A percentile compares a stretch with the other conserved stretches of the same genome.
Conservation (phyloP, 2,888 invertebrate genomes). For the Monoplex corrugatus region DNA sequence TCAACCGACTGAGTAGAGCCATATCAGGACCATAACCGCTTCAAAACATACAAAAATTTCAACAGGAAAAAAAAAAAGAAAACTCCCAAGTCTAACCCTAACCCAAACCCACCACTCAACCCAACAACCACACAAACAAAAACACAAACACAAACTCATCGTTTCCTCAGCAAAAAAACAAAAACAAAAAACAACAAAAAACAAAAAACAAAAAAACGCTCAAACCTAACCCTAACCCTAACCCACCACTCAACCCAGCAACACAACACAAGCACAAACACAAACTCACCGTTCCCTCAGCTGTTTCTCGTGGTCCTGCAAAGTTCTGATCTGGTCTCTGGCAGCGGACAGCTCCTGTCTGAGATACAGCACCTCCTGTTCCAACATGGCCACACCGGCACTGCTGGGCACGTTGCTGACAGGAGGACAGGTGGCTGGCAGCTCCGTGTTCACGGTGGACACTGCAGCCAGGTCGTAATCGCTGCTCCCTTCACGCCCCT, state of each 20-base stretch:
- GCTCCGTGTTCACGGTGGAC: too few relatives aligned
- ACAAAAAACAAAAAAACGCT: too few relatives aligned
- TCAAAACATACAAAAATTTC: too few relatives aligned
- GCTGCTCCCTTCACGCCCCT: neutral
- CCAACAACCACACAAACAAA: neutral
- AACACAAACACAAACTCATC: neutral
- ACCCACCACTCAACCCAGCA: neutral
- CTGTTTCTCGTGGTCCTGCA: slow-evolving; percentile 82
- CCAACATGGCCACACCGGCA: slow-evolving; percentile 50
- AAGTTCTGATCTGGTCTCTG: slow-evolving; percentile 78
- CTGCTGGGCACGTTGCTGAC: neutral
- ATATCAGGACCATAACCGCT: too few relatives aligned
- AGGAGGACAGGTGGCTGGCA: too few relatives aligned
- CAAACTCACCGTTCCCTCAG: slow-evolving; percentile 80
- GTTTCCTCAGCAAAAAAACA: too few relatives aligned
- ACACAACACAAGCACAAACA: neutral
- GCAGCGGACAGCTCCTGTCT: slow-evolving; percentile 82
- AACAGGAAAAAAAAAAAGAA: too few relatives aligned
- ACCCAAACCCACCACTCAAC: neutral
- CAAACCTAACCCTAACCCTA: too few relatives aligned
- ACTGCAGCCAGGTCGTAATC: neutral
- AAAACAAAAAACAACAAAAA: too few relatives aligned
- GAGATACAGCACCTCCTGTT: slow-evolving; percentile 81
- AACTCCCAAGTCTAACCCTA: too few relatives aligned
- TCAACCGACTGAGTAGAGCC: too few relatives aligned